Conservation (phyloP, 64 coral and sea anemone genomes). For the Porites australiensis region DNA sequence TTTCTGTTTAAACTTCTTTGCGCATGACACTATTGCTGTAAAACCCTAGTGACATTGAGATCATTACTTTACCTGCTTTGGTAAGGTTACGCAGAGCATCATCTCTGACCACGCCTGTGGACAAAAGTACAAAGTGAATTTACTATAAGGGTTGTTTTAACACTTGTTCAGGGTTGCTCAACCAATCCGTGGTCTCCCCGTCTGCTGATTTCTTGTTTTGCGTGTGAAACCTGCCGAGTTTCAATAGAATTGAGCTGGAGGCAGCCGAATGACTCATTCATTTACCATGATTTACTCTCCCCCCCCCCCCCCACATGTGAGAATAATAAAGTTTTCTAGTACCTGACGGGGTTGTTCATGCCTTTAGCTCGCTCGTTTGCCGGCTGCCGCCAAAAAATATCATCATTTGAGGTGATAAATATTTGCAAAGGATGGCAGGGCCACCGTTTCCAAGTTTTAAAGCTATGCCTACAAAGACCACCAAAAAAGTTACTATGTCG, state of each 20-base stretch:
- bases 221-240: conserved; percentile 6
- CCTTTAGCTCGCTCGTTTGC: not conserved
- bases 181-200: not conserved
- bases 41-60: not conserved
- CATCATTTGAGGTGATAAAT: not conserved
- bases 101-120: not conserved
- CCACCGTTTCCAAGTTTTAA: too few species aligned
- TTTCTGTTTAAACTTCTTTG: too few species aligned
- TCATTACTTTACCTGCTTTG: conserved; percentile 3
- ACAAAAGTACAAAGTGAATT: not conserved
- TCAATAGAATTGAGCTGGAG: not conserved
- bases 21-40: not conserved
- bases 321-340: not conserved
- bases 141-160: not conserved
- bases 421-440: not conserved
- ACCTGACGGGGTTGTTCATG: not conserved
- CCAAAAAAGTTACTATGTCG: too few species aligned
- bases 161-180: not conserved
- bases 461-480: too few species aligned
- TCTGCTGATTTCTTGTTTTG: not conserved
- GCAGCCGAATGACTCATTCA: not conserved
- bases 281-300: too few species aligned
- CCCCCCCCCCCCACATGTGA: not conserved
- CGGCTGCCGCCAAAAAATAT: conserved; percentile 2
- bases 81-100: not conserved